Evolutionary conservation across 1,140 invertebrate genomes (phyloP).

Genomic region (Habropoda laboriosa): DNA sequence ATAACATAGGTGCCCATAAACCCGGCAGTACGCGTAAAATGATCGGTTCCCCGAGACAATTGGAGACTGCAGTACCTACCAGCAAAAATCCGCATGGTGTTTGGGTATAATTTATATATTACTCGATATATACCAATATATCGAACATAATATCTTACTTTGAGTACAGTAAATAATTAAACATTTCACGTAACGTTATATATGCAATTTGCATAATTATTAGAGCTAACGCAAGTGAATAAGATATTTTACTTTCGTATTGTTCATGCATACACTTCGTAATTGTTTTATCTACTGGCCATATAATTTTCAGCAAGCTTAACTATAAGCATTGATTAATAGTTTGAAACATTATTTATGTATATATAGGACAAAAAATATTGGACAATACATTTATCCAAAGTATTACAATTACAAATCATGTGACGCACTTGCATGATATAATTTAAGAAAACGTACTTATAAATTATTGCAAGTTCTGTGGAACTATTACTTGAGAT

Average conservation of each 20-base stretch:
- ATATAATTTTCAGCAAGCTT: constrained; percentile 37
- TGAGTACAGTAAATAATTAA: not conserved
- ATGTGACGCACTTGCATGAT: not conserved
- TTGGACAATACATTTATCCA: constrained; percentile 36
- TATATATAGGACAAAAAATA: constrained; percentile 25
- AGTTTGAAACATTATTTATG: constrained; percentile 21
- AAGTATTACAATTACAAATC: constrained; percentile 25
- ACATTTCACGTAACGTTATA: constrained; percentile 17
- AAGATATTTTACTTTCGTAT: constrained; percentile 16
- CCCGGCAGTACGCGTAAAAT: constrained; percentile 93
- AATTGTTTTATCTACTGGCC: constrained; percentile 35
- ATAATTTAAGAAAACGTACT: constrained; percentile 21
- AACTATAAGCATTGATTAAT: constrained; percentile 11
- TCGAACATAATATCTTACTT: constrained; percentile 17
- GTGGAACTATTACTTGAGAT: constrained; percentile 10
- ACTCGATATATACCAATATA: constrained; percentile 12
- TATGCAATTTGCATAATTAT: not conserved
- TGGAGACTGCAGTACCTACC: constrained; percentile 96
- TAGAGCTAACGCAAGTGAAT: constrained; percentile 5
- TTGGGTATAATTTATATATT: constrained; percentile 89
- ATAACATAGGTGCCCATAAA: constrained; percentile 87
- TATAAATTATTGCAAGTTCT: constrained; percentile 13
- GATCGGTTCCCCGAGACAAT: constrained; percentile 93
- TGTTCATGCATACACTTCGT: not conserved
- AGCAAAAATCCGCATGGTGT: constrained; percentile 98